Conservation (phyloP, 2,888 invertebrate genomes). For the Disparrhopalites patrizii region DNA sequence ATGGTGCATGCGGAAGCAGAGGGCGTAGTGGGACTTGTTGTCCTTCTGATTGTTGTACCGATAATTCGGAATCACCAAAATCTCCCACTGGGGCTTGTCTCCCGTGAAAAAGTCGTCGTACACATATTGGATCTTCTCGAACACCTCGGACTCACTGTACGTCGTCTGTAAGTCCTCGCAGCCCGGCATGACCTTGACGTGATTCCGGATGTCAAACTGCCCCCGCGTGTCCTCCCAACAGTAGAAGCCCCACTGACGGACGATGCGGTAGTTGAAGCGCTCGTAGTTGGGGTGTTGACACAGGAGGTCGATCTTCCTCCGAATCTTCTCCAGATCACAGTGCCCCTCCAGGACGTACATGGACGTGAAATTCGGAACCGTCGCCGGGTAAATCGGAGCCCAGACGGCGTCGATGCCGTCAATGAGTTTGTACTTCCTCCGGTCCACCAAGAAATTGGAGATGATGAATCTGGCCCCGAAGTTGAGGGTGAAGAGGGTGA, state of each 20-base stretch:
- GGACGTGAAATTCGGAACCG: conserved; percentile 42
- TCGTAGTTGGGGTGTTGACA: conserved; percentile 36
- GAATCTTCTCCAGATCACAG: conserved; percentile 40
- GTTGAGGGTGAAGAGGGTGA: neutral
- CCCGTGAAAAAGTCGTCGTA: conserved; percentile 38
- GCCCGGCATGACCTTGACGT: conserved; percentile 34
- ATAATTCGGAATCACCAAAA: conserved; percentile 40
- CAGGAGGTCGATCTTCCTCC: conserved; percentile 26
- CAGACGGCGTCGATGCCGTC: conserved; percentile 39
- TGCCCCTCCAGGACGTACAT: conserved; percentile 41
- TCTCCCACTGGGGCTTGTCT: conserved; percentile 43
- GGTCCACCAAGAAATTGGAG: neutral
- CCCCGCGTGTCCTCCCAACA: conserved; percentile 41
- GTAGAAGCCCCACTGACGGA: conserved; percentile 36
- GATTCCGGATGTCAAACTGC: conserved; percentile 33
- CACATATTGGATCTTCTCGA: conserved; percentile 36
- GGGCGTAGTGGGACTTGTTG: conserved; percentile 33
- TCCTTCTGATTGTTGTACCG: conserved; percentile 26
- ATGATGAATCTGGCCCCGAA: neutral
- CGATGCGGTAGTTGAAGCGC: conserved; percentile 39
- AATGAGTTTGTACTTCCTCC: neutral
- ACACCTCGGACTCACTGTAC: conserved; percentile 30
- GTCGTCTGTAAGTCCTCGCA: conserved; percentile 23
- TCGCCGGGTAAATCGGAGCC: conserved; percentile 32
- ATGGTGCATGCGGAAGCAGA: conserved; percentile 42